Evolutionary conservation across 2,797 vertebrate species (phyloP).

Genomic region (Champsocephalus gunnari): DNA sequence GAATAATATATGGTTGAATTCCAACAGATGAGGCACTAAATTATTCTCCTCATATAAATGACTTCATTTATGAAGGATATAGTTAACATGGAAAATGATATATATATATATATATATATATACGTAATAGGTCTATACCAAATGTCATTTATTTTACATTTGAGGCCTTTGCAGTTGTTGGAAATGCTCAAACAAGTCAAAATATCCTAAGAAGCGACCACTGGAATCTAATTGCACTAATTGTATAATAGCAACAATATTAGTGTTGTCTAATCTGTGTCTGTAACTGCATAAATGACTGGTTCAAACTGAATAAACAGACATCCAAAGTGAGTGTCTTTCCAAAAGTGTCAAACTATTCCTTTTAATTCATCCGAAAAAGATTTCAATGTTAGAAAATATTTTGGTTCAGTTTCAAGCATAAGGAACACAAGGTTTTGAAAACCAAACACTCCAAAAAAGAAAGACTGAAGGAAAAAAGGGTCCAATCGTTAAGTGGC

Average conservation of each 20-base stretch:
- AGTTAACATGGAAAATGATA: not conserved
- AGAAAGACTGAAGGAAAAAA: slow-evolving; percentile 29
- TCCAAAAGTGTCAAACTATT: not conserved
- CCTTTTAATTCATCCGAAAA: not conserved
- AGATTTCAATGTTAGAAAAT: not conserved
- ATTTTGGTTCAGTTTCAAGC: slow-evolving; percentile 4
- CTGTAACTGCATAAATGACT: too few relatives aligned
- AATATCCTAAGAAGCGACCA: too few relatives aligned
- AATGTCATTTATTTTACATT: too few relatives aligned
- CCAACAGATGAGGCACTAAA: slow-evolving; percentile 6
- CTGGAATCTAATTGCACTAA: too few relatives aligned
- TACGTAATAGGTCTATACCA: too few relatives aligned
- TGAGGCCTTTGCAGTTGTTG: too few relatives aligned
- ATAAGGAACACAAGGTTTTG: not conserved
- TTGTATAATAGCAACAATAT: too few relatives aligned
- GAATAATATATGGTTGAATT: slow-evolving; percentile 46
- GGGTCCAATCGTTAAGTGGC: slow-evolving; percentile 35
- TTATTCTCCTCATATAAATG: slow-evolving; percentile 1
- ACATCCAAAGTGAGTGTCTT: not conserved
- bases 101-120: too few relatives aligned
- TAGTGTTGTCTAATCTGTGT: too few relatives aligned
- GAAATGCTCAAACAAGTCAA: too few relatives aligned
- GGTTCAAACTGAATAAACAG: too few relatives aligned
- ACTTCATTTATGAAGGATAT: not conserved
- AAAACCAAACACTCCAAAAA: slow-evolving; percentile 6